A percentile compares a stretch with the other conserved stretches of the same genome.
phyloP scores from a whole-genome alignment of 2,797 vertebrate species.

The Kryptopterus vitreolus region DNA sequence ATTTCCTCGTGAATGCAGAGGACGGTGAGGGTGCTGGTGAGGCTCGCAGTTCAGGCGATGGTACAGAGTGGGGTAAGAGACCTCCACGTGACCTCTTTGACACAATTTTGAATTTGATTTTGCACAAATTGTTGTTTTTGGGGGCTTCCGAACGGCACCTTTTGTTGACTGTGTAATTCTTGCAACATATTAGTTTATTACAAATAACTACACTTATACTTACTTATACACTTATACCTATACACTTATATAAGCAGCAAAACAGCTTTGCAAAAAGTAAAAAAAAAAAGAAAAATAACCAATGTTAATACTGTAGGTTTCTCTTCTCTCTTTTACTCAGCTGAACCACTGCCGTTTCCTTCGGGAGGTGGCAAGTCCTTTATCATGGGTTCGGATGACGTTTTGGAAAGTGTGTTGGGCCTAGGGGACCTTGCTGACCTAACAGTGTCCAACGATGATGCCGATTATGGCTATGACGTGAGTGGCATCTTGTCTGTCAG shows the following conservation, averaged over 20 bases:
- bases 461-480: constrained; percentile 98
- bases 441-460: constrained; percentile 94
- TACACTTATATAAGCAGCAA: too few relatives aligned
- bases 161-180: too few relatives aligned
- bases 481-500: too few relatives aligned
- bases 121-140: background rate
- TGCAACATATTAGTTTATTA: too few relatives aligned
- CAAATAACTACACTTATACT: too few relatives aligned
- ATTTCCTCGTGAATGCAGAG: constrained; percentile 97
- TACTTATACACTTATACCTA: too few relatives aligned
- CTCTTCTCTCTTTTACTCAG: constrained; percentile 73
- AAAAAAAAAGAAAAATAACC: background rate
- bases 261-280: background rate
- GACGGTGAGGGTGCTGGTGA: constrained; percentile 97
- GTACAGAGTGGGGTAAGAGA: constrained; percentile 95
- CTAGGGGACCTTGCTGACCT: constrained; percentile 97
- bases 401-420: constrained; percentile 93
- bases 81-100: too few relatives aligned
- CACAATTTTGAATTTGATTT: background rate
- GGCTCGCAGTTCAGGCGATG: constrained; percentile 95
- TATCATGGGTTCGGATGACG: constrained; percentile 93
- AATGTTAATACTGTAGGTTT: background rate
- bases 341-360: constrained; percentile 92
- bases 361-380: constrained; percentile 92
- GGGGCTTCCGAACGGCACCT: too few relatives aligned